phyloP scores from a whole-genome alignment of 2,888 invertebrate species.

The Trachelus tabidus region DNA sequence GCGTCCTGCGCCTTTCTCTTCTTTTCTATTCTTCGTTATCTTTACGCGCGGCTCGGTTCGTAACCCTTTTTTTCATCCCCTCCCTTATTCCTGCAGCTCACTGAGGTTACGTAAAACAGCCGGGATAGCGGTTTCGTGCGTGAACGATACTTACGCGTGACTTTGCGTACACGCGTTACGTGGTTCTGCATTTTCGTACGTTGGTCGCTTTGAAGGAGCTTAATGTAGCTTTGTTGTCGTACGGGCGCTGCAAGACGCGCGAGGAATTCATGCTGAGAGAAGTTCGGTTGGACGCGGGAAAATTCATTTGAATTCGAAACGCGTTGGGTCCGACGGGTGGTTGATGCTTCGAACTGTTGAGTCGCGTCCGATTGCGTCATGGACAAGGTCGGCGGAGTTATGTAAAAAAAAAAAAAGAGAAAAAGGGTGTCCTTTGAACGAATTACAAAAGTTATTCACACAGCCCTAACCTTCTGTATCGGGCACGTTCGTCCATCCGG shows the following conservation, averaged over 20 bases:
- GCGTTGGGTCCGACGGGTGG: too few relatives aligned
- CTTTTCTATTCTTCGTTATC: not conserved
- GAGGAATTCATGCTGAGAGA: not conserved
- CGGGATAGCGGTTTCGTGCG: conserved; percentile 4
- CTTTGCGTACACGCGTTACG: not conserved
- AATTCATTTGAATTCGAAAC: not conserved
- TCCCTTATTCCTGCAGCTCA: not conserved
- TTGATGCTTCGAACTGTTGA: not conserved
- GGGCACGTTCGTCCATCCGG: not conserved
- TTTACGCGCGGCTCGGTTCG: not conserved
- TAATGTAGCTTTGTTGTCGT: not conserved
- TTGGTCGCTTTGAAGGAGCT: not conserved
- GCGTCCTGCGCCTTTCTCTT: not conserved
- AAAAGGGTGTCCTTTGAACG: not conserved
- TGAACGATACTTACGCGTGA: not conserved
- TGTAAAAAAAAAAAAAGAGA: not conserved
- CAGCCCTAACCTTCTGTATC: not conserved
- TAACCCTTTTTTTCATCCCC: not conserved
- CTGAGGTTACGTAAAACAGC: not conserved
- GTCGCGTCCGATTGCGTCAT: not conserved
- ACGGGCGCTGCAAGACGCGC: not conserved
- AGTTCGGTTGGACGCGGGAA: not conserved
- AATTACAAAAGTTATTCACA: not conserved
- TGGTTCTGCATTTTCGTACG: not conserved
- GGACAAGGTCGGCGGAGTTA: not conserved